Conservation (phyloP, 2,113 vertebrate genomes). For the Sciurus niger region DNA sequence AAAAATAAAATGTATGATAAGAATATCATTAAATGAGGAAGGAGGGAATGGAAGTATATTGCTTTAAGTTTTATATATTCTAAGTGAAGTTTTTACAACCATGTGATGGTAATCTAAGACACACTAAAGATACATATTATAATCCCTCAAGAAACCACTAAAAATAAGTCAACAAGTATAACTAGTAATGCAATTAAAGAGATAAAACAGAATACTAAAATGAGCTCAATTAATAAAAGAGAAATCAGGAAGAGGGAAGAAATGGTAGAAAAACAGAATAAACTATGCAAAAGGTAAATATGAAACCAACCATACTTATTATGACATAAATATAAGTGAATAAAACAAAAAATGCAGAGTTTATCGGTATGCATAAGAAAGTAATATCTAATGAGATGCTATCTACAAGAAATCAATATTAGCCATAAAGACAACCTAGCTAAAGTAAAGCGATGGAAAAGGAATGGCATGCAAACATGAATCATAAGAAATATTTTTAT, state of each 20-base stretch:
- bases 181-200: not conserved
- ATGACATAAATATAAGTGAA: not conserved
- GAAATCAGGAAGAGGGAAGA: too few species aligned
- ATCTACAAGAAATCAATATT: not conserved
- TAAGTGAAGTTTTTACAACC: not conserved
- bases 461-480: not conserved
- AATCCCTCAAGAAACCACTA: not conserved
- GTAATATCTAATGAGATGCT: not conserved
- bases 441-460: not conserved
- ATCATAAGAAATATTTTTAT: not conserved
- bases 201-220: not conserved
- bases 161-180: not conserved
- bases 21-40: not conserved
- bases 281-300: not conserved
- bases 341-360: not conserved
- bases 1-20: not conserved
- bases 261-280: not conserved
- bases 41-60: not conserved
- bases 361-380: not conserved
- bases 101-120: not conserved
- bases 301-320: not conserved
- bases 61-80: not conserved
- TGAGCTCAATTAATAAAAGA: not conserved
- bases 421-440: not conserved
- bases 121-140: not conserved